Evolutionary conservation across 2,797 vertebrate species (phyloP).

Genomic region (Pseudochirops corinnae): DNA sequence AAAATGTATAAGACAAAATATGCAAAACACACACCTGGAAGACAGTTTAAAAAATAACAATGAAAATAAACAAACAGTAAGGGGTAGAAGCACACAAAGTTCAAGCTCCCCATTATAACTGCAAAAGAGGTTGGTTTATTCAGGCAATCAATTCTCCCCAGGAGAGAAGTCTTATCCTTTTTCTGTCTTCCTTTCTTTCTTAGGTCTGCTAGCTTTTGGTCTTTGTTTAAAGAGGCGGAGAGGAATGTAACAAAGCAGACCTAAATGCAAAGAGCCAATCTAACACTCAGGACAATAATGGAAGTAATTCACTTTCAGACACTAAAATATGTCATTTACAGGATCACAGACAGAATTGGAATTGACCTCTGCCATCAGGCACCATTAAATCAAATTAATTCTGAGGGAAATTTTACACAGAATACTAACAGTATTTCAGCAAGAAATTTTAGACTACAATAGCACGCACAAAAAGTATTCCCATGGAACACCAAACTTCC

Average conservation of each 20-base stretch:
- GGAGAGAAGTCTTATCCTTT: slow-evolving; percentile 20
- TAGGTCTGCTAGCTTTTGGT: slow-evolving; percentile 18
- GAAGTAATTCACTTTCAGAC: neutral
- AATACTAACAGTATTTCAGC: neutral
- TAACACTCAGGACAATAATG: neutral
- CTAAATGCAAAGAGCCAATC: neutral
- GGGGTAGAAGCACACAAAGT: neutral
- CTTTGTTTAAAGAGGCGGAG: neutral
- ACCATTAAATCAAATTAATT: slow-evolving; percentile 36
- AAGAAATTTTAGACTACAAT: slow-evolving; percentile 31
- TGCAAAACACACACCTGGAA: slow-evolving; percentile 41
- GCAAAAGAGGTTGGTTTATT: slow-evolving; percentile 28
- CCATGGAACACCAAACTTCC: slow-evolving; percentile 46
- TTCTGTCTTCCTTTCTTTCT: slow-evolving; percentile 13
- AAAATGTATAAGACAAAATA: slow-evolving; percentile 33
- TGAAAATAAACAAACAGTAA: slow-evolving; percentile 24
- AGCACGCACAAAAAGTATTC: slow-evolving; percentile 41
- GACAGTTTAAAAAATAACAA: slow-evolving; percentile 21
- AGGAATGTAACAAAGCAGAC: neutral
- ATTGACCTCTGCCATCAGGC: neutral
- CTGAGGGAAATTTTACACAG: neutral
- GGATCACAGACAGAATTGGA: neutral
- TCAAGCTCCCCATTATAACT: slow-evolving; percentile 15
- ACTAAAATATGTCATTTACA: neutral
- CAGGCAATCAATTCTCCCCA: neutral